These are phyloP conservation scores for Procambarus virginalis DNA, from an alignment of 1,140 invertebrate species.

Conservation along the genomic window DNA sequence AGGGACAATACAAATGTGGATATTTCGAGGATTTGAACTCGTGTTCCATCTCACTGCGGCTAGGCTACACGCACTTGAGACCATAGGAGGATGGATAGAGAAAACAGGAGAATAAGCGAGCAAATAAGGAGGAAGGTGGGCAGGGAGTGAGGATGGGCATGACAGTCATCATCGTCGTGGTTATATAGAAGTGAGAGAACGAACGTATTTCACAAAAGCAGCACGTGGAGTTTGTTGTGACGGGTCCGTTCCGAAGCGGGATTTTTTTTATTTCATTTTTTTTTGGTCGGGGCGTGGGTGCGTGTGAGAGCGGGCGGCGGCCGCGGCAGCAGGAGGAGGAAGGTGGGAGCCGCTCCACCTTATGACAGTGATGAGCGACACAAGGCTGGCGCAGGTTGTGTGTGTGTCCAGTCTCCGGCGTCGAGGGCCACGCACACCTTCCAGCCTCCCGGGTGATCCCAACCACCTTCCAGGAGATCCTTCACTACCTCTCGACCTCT, in stretches of 20 bases:
- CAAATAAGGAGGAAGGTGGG: too few species aligned
- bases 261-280: not conserved
- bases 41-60: too few species aligned
- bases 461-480: too few species aligned
- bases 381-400: slow-evolving; percentile 44
- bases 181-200: too few species aligned
- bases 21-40: too few species aligned
- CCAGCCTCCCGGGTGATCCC: not conserved
- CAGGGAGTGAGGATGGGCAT: too few species aligned
- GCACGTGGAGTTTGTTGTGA: slow-evolving; percentile 27
- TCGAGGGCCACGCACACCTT: too few species aligned
- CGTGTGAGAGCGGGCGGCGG: slow-evolving; percentile 12
- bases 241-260: not conserved
- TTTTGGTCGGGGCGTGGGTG: not conserved
- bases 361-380: slow-evolving; percentile 38
- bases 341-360: slow-evolving; percentile 1
- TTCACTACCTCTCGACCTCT: not conserved
- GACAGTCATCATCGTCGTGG: too few species aligned
- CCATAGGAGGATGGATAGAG: too few species aligned
- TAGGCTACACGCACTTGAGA: too few species aligned
- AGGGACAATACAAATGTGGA: too few species aligned
- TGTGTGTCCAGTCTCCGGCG: not conserved
- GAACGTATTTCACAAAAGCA: not conserved
- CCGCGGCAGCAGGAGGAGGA: not conserved
- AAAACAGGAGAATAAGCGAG: too few species aligned